These are phyloP conservation scores for Schrankia costaestrigalis DNA, from an alignment of 2,888 invertebrate species.

Conservation along the genomic window DNA sequence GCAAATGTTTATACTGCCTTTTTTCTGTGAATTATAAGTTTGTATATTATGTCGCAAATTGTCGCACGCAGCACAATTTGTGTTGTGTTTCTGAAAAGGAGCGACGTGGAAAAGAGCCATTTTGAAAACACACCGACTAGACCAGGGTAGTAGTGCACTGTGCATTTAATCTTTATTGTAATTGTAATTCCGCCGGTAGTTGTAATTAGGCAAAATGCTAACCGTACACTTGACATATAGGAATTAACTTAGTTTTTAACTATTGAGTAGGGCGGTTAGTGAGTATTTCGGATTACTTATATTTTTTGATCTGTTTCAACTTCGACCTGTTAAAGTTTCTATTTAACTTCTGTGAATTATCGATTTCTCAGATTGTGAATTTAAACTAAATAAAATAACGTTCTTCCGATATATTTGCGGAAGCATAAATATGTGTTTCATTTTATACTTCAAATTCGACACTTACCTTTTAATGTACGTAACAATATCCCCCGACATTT, in stretches of 20 bases:
- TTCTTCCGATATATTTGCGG: slow-evolving; percentile 56
- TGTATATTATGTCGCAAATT: slow-evolving; percentile 29
- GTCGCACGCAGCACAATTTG: slow-evolving; percentile 81
- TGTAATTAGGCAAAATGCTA: slow-evolving; percentile 56
- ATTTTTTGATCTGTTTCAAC: slow-evolving; percentile 70
- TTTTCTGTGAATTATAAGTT: slow-evolving; percentile 31
- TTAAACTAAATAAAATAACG: slow-evolving; percentile 68
- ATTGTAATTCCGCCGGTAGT: slow-evolving; percentile 59
- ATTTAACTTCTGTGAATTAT: slow-evolving; percentile 71
- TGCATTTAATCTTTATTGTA: slow-evolving; percentile 64
- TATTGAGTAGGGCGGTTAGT: slow-evolving; percentile 64
- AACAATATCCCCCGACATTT: no score
- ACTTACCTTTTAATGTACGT: background rate
- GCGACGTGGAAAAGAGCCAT: slow-evolving; percentile 91
- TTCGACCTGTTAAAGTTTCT: slow-evolving; percentile 64
- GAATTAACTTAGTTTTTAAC: slow-evolving; percentile 53
- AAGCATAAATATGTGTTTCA: slow-evolving; percentile 44
- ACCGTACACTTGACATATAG: slow-evolving; percentile 61
- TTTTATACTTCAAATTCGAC: slow-evolving; percentile 27
- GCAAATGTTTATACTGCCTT: slow-evolving; percentile 39
- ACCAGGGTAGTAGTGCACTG: slow-evolving; percentile 68
- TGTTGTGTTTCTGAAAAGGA: slow-evolving; percentile 94
- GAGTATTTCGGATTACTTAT: slow-evolving; percentile 58
- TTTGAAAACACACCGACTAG: slow-evolving; percentile 91
- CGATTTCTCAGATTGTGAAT: slow-evolving; percentile 72